Conservation (phyloP, 23 tunicate species). For the Phallusia fumigata region DNA sequence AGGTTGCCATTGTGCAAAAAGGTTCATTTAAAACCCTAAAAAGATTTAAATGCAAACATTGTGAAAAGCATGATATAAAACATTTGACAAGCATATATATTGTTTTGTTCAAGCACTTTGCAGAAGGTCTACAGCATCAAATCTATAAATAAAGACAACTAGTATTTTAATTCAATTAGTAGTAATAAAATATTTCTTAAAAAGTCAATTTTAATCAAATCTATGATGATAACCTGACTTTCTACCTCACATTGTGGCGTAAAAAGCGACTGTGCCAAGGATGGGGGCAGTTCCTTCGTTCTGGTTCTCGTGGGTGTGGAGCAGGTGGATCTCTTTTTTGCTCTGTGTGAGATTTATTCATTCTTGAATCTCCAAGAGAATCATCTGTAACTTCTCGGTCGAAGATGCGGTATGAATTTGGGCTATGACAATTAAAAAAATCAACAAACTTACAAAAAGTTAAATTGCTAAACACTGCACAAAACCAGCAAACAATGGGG, state of each 20-base stretch:
- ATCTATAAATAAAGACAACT: no score
- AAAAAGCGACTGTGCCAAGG: constrained; percentile 81
- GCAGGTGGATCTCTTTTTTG: constrained; percentile 60
- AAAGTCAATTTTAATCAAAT: no score
- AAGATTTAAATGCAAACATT: neutral
- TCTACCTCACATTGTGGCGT: constrained; percentile 62
- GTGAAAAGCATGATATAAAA: no score
- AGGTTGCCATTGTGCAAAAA: constrained; percentile 53
- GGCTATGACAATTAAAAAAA: constrained; percentile 32
- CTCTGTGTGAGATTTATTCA: constrained; percentile 54
- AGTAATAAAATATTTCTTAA: no score
- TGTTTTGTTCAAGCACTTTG: no score
- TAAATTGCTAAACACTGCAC: no score
- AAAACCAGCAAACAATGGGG: no score
- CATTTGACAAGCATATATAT: no score
- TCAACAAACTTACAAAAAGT: no score
- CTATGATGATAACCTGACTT: no score
- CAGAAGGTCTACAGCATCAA: no score
- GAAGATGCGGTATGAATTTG: constrained; percentile 77
- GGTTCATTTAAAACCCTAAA: constrained; percentile 73
- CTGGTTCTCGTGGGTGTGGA: constrained; percentile 80
- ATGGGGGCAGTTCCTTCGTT: constrained; percentile 80
- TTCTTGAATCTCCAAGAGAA: constrained; percentile 43
- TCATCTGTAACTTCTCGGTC: constrained; percentile 51
- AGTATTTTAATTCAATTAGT: no score